A percentile compares a stretch with the other conserved stretches of the same genome.
These are phyloP conservation scores for Eupristina koningsbergeri DNA, from an alignment of 1,140 invertebrate genomes.

Conservation along the genomic window DNA sequence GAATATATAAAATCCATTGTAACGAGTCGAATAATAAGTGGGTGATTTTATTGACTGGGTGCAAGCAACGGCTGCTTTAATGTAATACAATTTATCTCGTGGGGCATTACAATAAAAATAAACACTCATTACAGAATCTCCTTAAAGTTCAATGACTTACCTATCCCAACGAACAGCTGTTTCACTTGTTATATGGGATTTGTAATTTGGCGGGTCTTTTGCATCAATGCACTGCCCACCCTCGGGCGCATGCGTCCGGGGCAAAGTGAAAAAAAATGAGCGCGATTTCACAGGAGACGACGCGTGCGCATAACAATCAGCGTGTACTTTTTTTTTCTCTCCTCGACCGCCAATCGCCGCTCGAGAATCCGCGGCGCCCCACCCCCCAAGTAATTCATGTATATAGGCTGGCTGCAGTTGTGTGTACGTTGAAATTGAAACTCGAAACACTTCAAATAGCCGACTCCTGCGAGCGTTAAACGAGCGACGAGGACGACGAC, in stretches of 20 bases:
- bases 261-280: background rate
- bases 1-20: no score
- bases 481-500: background rate
- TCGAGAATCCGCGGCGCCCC: background rate
- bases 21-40: no score
- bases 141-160: background rate
- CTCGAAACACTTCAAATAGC: constrained; percentile 34
- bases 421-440: constrained; percentile 19
- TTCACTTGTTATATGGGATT: background rate
- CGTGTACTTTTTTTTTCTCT: background rate
- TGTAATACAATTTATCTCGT: no score
- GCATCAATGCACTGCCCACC: background rate
- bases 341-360: background rate
- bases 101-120: no score
- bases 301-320: background rate
- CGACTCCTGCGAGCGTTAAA: background rate
- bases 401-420: background rate
- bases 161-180: background rate
- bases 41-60: no score
- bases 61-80: no score
- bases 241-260: background rate
- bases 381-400: background rate
- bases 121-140: no score
- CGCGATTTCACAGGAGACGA: background rate
- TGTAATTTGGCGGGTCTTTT: background rate